These are phyloP conservation scores for Coenobita brevimanus DNA, from an alignment of 1,140 invertebrate genomes.

Conservation along the genomic window DNA sequence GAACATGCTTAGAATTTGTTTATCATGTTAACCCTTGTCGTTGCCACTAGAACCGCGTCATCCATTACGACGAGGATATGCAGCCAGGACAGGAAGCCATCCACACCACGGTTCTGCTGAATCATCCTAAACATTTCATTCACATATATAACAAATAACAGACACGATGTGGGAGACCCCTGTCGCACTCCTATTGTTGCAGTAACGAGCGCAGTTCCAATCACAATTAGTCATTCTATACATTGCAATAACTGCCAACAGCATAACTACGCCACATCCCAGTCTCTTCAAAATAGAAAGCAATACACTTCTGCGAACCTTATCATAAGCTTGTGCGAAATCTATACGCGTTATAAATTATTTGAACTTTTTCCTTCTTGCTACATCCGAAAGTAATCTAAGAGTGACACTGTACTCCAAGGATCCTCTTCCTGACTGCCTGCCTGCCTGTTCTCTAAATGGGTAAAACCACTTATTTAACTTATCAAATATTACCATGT, in stretches of 20 bases:
- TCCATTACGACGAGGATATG: no score
- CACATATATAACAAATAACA: no score
- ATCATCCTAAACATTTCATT: no score
- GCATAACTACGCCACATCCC: background rate
- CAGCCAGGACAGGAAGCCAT: no score
- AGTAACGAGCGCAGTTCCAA: background rate
- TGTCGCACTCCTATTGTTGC: background rate
- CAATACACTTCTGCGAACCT: background rate
- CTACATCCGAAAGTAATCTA: background rate
- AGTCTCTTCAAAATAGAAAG: background rate
- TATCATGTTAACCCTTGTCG: no score
- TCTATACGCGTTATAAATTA: background rate
- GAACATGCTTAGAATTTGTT: no score
- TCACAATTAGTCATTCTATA: background rate
- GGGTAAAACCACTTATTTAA: no score
- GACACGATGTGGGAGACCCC: conserved; percentile 10
- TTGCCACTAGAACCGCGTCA: no score
- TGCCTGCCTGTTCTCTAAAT: no score
- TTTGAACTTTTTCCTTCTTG: background rate
- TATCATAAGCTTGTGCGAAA: conserved; percentile 9
- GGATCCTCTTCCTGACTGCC: no score
- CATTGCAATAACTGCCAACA: background rate
- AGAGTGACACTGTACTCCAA: background rate
- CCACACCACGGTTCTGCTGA: no score
- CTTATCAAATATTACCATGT: no score